These are phyloP conservation scores for Ormyrus pomaceus DNA, from an alignment of 2,888 invertebrate species.

Conservation along the genomic window DNA sequence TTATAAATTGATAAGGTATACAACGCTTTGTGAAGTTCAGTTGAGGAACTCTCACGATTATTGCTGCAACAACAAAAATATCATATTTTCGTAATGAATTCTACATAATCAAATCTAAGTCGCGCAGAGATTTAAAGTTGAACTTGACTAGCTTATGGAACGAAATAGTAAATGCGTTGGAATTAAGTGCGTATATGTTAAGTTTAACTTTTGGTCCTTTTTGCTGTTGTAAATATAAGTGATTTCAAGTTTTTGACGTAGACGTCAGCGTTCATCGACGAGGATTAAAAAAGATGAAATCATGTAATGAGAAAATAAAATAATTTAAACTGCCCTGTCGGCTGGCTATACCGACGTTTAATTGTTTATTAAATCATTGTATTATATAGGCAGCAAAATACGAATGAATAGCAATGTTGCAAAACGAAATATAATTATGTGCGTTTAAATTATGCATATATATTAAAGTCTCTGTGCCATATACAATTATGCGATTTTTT, in stretches of 20 bases:
- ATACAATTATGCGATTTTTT: conserved; percentile 63
- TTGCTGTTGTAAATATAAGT: conserved; percentile 51
- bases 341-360: conserved; percentile 55
- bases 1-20: conserved; percentile 48
- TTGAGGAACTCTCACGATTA: conserved; percentile 33
- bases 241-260: conserved; percentile 49
- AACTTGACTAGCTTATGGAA: conserved; percentile 38
- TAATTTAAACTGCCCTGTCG: conserved; percentile 54
- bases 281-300: conserved; percentile 42
- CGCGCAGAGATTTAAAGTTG: conserved; percentile 44
- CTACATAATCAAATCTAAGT: conserved; percentile 52
- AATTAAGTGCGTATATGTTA: conserved; percentile 49
- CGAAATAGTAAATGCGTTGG: conserved; percentile 44
- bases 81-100: conserved; percentile 53
- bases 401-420: conserved; percentile 42
- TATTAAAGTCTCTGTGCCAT: conserved; percentile 69
- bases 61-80: conserved; percentile 35
- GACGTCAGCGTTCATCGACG: conserved; percentile 50
- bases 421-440: conserved; percentile 46
- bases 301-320: conserved; percentile 12
- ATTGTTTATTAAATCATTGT: conserved; percentile 48
- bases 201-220: conserved; percentile 48
- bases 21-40: conserved; percentile 51
- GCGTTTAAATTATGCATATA: conserved; percentile 53
- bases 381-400: conserved; percentile 42